phyloP scores from a whole-genome alignment of 2,113 vertebrate genomes.

The Mugil cephalus region DNA sequence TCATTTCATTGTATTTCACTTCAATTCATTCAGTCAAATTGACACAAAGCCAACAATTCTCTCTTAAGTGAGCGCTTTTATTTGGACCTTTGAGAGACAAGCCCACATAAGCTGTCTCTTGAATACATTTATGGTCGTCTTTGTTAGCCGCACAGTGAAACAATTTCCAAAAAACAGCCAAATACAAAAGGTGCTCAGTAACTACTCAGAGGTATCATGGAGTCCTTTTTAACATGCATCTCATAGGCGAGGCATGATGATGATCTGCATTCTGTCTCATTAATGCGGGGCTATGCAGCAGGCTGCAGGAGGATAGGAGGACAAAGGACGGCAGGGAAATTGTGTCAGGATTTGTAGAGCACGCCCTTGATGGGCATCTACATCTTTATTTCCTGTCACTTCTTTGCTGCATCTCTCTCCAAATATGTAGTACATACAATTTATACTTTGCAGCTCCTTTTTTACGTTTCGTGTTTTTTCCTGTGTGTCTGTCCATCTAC shows the following conservation, averaged over 20 bases:
- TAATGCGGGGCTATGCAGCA: constrained; percentile 61
- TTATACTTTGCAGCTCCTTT: not conserved
- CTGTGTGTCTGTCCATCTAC: not conserved
- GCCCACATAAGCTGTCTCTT: not conserved
- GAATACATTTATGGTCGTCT: not conserved
- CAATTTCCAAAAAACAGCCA: not conserved
- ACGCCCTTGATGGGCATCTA: not conserved
- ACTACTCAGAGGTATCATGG: not conserved
- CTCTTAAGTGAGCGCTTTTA: not conserved
- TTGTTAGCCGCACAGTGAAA: not conserved
- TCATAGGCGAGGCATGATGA: constrained; percentile 4
- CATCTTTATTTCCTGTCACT: constrained; percentile 8
- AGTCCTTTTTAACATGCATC: not conserved
- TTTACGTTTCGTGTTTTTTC: not conserved
- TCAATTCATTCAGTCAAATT: too few species aligned
- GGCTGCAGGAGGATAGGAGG: constrained; percentile 20
- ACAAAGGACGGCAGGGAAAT: constrained; percentile 42
- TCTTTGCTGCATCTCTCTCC: not conserved
- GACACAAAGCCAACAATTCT: too few species aligned
- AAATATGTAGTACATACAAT: not conserved
- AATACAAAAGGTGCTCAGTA: too few species aligned
- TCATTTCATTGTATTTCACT: too few species aligned
- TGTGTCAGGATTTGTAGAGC: not conserved
- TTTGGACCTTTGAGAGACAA: not conserved
- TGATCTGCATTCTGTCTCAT: constrained; percentile 67